A percentile compares a stretch with the other conserved stretches of the same genome.
phyloP scores from a whole-genome alignment of 2,797 vertebrate genomes.

The Eidolon dupreanum region DNA sequence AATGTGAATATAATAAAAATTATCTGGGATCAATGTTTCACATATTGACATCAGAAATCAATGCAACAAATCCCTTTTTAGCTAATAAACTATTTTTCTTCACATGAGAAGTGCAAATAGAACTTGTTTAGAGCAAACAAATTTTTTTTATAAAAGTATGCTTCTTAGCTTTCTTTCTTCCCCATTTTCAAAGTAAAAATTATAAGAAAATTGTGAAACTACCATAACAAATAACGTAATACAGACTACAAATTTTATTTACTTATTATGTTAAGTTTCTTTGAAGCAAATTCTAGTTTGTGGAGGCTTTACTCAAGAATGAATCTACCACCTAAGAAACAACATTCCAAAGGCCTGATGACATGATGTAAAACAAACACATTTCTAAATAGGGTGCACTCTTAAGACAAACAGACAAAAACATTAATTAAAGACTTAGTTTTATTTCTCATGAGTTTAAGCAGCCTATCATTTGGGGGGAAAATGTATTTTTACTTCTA shows the following conservation, averaged over 20 bases:
- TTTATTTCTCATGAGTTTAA: slow-evolving; percentile 31
- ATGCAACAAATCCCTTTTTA: background rate
- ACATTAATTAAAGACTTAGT: slow-evolving; percentile 59
- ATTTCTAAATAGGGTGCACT: slow-evolving; percentile 56
- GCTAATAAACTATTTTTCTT: background rate
- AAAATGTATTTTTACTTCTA: slow-evolving; percentile 40
- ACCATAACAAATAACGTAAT: background rate
- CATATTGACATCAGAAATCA: background rate
- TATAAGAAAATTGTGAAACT: background rate
- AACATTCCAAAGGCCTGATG: slow-evolving; percentile 56
- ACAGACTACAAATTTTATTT: background rate
- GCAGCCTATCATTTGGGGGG: background rate
- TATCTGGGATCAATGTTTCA: background rate
- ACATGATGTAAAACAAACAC: slow-evolving; percentile 62
- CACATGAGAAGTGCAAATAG: background rate
- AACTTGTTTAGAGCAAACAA: slow-evolving; percentile 28
- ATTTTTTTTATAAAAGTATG: background rate
- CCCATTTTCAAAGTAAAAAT: slow-evolving; percentile 49
- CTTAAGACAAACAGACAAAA: slow-evolving; percentile 59
- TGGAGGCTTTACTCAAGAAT: background rate
- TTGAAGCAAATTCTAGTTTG: slow-evolving; percentile 32
- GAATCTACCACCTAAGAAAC: slow-evolving; percentile 1
- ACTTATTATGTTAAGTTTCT: background rate
- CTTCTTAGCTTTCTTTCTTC: background rate
- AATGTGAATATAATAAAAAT: background rate